These are phyloP conservation scores for Diplogasteroides magnus DNA, from an alignment of 1,140 invertebrate species.

Conservation along the genomic window DNA sequence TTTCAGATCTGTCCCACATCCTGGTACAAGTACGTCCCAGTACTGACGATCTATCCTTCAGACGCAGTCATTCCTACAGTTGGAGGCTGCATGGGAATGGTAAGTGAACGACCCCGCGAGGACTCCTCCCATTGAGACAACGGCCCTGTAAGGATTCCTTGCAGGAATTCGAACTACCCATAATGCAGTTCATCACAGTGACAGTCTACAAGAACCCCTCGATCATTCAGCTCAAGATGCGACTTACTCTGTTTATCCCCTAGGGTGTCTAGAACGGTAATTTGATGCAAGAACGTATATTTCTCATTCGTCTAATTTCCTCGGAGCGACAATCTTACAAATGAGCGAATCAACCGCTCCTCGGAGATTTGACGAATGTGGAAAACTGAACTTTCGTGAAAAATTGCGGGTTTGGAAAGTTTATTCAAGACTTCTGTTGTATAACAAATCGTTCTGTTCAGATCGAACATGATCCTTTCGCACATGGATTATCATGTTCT, in stretches of 20 bases:
- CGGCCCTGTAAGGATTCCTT: neutral
- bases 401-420: too few species aligned
- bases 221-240: slow-evolving; percentile 23
- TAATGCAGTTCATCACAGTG: slow-evolving; percentile 34
- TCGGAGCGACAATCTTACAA: too few species aligned
- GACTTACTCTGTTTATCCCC: neutral
- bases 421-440: too few species aligned
- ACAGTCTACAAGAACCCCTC: slow-evolving; percentile 33
- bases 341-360: too few species aligned
- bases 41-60: slow-evolving; percentile 14
- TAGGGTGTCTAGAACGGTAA: too few species aligned
- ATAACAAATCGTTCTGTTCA: neutral
- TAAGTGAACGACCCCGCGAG: too few species aligned
- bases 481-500: slow-evolving; percentile 25
- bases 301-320: too few species aligned
- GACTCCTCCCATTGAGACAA: neutral
- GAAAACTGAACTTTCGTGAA: too few species aligned
- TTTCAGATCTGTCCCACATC: slow-evolving; percentile 24
- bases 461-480: slow-evolving; percentile 30
- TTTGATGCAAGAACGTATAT: too few species aligned
- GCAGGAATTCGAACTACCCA: slow-evolving; percentile 11
- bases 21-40: slow-evolving; percentile 38
- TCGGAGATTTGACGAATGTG: too few species aligned
- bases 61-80: neutral
- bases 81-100: neutral